A percentile compares a stretch with the other conserved stretches of the same genome.
Conservation (phyloP, 2,888 invertebrate species). For the Spodoptera exigua region DNA sequence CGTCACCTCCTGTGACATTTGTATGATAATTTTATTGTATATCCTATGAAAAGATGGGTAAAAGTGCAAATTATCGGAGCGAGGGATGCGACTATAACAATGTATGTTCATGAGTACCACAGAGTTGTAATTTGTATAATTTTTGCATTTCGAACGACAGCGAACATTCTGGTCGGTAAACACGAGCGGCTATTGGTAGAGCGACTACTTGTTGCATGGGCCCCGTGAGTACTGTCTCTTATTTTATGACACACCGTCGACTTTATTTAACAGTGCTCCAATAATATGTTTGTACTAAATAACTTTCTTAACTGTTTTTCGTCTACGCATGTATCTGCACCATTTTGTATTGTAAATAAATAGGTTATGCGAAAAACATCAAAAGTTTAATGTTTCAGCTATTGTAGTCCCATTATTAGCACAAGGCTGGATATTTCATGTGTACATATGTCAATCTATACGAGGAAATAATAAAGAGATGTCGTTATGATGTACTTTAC, state of each 20-base stretch:
- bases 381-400: no score
- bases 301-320: background rate
- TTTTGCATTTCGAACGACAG: constrained; percentile 66
- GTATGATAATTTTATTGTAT: constrained; percentile 83
- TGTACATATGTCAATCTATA: no score
- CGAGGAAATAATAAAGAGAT: background rate
- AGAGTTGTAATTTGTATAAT: constrained; percentile 81
- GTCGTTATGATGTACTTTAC: background rate
- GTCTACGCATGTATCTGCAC: no score
- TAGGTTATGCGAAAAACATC: no score
- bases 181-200: constrained; percentile 31
- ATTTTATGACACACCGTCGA: constrained; percentile 40
- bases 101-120: constrained; percentile 71
- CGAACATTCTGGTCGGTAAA: constrained; percentile 39
- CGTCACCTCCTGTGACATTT: constrained; percentile 70
- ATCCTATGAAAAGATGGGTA: constrained; percentile 80
- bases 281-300: constrained; percentile 17
- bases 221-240: constrained; percentile 30
- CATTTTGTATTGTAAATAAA: no score
- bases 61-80: constrained; percentile 78
- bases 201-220: constrained; percentile 55
- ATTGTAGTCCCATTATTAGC: no score
- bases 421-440: no score
- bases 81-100: constrained; percentile 63
- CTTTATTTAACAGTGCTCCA: constrained; percentile 36